Conservation (phyloP, 2,113 vertebrate genomes). For the Bucco capensis region DNA sequence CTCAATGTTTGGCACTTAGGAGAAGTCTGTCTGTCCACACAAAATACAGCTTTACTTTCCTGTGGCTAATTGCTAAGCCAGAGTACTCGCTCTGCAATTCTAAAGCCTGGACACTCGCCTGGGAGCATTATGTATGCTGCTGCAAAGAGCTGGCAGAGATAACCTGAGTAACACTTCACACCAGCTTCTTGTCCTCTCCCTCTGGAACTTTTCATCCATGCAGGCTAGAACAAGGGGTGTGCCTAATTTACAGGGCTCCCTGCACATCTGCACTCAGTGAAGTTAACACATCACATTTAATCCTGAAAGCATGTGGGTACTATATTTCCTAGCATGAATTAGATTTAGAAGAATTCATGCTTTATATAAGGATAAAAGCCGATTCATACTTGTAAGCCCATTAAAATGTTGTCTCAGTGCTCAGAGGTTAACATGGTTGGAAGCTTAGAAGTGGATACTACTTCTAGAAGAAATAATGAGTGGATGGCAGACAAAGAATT, state of each 20-base stretch:
- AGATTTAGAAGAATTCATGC: background rate
- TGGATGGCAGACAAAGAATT: conserved; percentile 43
- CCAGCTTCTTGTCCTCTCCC: background rate
- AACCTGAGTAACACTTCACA: background rate
- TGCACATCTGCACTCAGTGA: background rate
- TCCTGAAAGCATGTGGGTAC: background rate
- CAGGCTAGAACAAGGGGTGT: background rate
- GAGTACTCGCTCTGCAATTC: background rate
- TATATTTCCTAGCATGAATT: background rate
- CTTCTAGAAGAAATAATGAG: conserved; percentile 45
- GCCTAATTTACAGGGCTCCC: conserved; percentile 16
- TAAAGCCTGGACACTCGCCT: background rate
- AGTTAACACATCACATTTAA: background rate
- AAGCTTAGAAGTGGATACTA: conserved; percentile 36
- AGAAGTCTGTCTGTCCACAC: conserved; percentile 6
- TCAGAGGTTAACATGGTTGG: conserved; percentile 40
- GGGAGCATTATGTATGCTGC: background rate
- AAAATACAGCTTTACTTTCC: background rate
- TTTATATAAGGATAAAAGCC: conserved; percentile 9
- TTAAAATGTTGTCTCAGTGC: conserved; percentile 46
- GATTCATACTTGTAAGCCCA: conserved; percentile 36
- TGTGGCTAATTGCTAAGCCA: conserved; percentile 3
- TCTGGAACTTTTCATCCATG: background rate
- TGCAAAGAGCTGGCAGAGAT: background rate
- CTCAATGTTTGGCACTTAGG: background rate